Base-by-base conservation (phyloP, 2,888 invertebrate species). In the Lasioglossum figueresi region DNA sequence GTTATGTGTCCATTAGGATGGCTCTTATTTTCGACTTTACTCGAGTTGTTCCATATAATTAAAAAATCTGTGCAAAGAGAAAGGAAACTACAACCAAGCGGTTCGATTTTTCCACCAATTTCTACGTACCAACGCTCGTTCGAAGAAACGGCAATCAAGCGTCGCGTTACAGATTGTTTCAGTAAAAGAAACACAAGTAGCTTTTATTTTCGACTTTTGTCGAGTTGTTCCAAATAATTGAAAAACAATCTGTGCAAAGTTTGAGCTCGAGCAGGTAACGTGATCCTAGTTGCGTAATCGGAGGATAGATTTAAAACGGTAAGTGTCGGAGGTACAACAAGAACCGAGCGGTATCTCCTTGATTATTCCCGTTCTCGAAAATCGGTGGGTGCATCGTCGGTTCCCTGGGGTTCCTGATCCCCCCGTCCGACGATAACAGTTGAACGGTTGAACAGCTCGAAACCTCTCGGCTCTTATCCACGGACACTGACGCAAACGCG, bases 341-440 rank as follows among this genome's bases (percentile, higher is more conserved):
- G 19, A 37, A 37, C 23, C 23, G 23, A 23, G 23, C 68, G 68
- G 68, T 68, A 68, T 37, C 68, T 68, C 10, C 23, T 3, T 4
- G 68, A 68, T 68, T 23, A 68, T 68, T 68, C 37, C 34, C 70
- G 70, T 40, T 70, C n/a, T 40, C 70, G 70, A 40, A 70, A 70
- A 34, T 68, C 68, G 10, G 23, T 37, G 23, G 19, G 4, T 19
- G 43, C 27, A 27, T 27, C 71, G 43, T 16, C 2, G 43, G 16
- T 16, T 45, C 45, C 27, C 27, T 0, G 31, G 10, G 10, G 72
- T 48, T 31, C 31, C 19, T 14, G 63, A 63, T 63, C 63, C 31
- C 63, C 52, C n/a, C n/a, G 71, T 56, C 40, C 34, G 68, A 68
- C 10, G 68, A 83, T 83, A 83, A 82, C 70, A 40, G 40, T 75